Evolutionary conservation across 2,113 vertebrate genomes (phyloP), one percentile per base, ranked within the genome.

Genomic region (Pithys albifrons): DNA sequence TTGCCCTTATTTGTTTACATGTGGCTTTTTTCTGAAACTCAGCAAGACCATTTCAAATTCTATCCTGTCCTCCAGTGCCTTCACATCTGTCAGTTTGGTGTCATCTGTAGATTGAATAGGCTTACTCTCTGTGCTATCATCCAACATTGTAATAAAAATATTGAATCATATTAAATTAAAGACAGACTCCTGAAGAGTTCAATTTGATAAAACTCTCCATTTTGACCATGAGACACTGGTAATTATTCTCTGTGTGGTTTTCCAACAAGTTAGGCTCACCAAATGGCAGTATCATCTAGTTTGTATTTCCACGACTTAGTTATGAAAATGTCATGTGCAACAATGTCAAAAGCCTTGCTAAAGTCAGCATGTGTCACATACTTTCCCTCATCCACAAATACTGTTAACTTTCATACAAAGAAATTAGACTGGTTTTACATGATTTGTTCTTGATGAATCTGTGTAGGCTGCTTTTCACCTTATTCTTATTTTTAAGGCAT

Each of bases 181-280:
- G 71, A 88, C 75, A 76, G 67, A 7, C n/a, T 94, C 62, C 82
- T 90, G 71, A 97, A 92, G 88, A 96, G 79, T 22, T 37, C 41
- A 80, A 85, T 95, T 95, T 91, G 95, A 93, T 93, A 96, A 88
- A 93, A 88, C 67, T 82, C 71, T 91, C 71, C 29, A 65, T n/a
- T 93, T 62, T 93, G 92, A 94, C 94, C 90, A 82, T 66, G 67
- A 95, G 82, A 14, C 46, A 82, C 66, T 58, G 71, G 70, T 82
- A 93, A 88, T 93, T 94, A 91, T 91, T 90, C 49, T 93, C 54
- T 39, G 6, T 35, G n/a, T 73, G 35, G 41, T 83, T 91, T 97
- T 90, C 58, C 71, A 94, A 83, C 24, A 28, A 92, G 67, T 76
- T 80, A 90, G 51, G 25, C n/a, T 90, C 46, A 85, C 54, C 54